phyloP scores from a whole-genome alignment of 92 coral and sea anemone genomes.

The Nematostella vectensis region DNA sequence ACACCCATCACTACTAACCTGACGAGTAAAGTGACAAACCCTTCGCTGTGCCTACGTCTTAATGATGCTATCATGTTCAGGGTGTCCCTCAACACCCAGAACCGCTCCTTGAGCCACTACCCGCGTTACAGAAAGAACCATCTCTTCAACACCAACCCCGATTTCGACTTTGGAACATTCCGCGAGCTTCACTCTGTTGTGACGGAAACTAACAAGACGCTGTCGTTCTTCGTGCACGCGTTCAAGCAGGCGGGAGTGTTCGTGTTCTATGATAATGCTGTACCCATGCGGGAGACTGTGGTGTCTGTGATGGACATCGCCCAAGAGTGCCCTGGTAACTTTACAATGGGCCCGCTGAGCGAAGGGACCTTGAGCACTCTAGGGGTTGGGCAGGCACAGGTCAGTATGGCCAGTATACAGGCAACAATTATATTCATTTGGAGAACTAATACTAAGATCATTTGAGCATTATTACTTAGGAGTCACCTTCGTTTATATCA shows the following conservation, averaged over 20 bases:
- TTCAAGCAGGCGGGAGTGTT: constrained; percentile 77
- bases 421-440: too few relatives aligned
- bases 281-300: constrained; percentile 49
- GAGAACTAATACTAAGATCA: too few relatives aligned
- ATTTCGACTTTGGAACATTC: constrained; percentile 90
- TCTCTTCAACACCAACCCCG: constrained; percentile 63
- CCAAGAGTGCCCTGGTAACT: constrained; percentile 30
- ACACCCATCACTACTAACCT: constrained; percentile 9
- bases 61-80: constrained; percentile 57
- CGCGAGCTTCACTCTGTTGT: constrained; percentile 75
- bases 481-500: too few relatives aligned
- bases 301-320: constrained; percentile 67
- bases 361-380: constrained; percentile 11
- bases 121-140: constrained; percentile 93
- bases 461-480: too few relatives aligned
- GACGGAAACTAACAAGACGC: constrained; percentile 68
- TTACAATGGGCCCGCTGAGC: constrained; percentile 38
- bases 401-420: constrained; percentile 25
- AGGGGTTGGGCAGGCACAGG: constrained; percentile 54
- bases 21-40: constrained; percentile 33
- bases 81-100: constrained; percentile 47
- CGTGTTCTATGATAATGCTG: constrained; percentile 90
- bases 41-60: constrained; percentile 51
- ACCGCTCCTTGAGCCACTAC: constrained; percentile 75
- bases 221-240: constrained; percentile 66